Evolutionary conservation across 2,888 invertebrate genomes (phyloP), one percentile per base, ranked within the genome.

Genomic region (Fissipunctia ypsillon): DNA sequence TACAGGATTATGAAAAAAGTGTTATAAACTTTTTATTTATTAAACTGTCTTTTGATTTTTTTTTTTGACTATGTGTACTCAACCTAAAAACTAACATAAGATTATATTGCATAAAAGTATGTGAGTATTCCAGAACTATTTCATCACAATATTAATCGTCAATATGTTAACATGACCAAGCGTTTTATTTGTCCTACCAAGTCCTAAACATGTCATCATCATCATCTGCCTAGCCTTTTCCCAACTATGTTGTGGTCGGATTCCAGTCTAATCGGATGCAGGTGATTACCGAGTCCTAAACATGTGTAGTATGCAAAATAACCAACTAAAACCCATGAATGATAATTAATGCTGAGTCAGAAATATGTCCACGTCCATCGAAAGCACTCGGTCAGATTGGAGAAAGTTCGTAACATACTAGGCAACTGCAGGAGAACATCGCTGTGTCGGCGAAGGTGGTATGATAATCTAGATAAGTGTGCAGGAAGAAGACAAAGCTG

Each of bases 21-120:
- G 56, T 65, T 81, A 84, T 73, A 69, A 72, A 72, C 25, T 59
- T 84, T 80, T 76, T 73, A 82, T 76, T 69, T 76, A 84, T 64
- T 57, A 69, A 63, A 65, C 28, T 59, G 57, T 28, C 19, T 65
- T n/a, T 45, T 66, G 19, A 19, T 69, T 38, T 63, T 65, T 38
- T 63, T 65, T 35, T 64, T 78, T 66, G 5, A 10, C 19, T n/a
- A 10, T 54, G 41, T 54, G 25, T 19, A n/a, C 5, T 70, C 25
- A n/a, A 16, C 7, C n/a, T 19, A 48, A 38, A 19, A 25, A 60
- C 0, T 28, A 25, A 48, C 28, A 6, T n/a, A 22, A 28, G 2
- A n/a, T 31, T 22, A 57, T 38, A 77, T 69, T 50, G 57, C 41
- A 0, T 22, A 41, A 16, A 7, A 25, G 2, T 12, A 7, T 4